These are phyloP conservation scores for Scaptomyza tumidula DNA, from an alignment of 2,888 invertebrate genomes.

Conservation along the genomic window DNA sequence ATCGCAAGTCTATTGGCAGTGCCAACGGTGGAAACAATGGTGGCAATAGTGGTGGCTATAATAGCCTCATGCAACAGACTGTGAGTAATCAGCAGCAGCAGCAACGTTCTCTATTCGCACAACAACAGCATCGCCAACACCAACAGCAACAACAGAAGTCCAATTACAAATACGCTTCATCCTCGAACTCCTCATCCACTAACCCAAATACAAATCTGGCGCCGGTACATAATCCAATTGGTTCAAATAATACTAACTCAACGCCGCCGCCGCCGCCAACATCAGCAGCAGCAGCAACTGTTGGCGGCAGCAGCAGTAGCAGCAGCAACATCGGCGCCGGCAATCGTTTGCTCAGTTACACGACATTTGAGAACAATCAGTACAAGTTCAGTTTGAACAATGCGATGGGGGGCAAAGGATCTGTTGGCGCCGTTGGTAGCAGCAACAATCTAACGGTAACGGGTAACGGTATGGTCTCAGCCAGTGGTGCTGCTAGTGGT, in stretches of 20 bases:
- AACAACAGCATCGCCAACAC: slow-evolving; percentile 79
- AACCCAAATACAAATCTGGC: slow-evolving; percentile 73
- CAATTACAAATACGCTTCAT: slow-evolving; percentile 76
- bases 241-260: slow-evolving; percentile 58
- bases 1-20: slow-evolving; percentile 83
- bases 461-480: slow-evolving; percentile 56
- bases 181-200: slow-evolving; percentile 57
- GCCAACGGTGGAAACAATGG: slow-evolving; percentile 66
- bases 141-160: slow-evolving; percentile 76
- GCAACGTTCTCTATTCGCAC: slow-evolving; percentile 79
- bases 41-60: slow-evolving; percentile 69
- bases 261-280: slow-evolving; percentile 33
- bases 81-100: slow-evolving; percentile 84
- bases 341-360: slow-evolving; percentile 84
- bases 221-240: slow-evolving; percentile 76
- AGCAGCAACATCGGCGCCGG: slow-evolving; percentile 53
- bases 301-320: slow-evolving; percentile 17
- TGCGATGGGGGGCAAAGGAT: slow-evolving; percentile 73
- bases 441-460: slow-evolving; percentile 77
- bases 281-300: slow-evolving; percentile 13
- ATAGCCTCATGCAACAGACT: slow-evolving; percentile 84
- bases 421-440: slow-evolving; percentile 57
- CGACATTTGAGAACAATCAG: slow-evolving; percentile 84
- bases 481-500: slow-evolving; percentile 22
- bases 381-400: slow-evolving; percentile 85